A percentile compares a stretch with the other conserved stretches of the same genome.
Conservation (phyloP, 2,797 vertebrate species). For the Clarias pachynema region DNA sequence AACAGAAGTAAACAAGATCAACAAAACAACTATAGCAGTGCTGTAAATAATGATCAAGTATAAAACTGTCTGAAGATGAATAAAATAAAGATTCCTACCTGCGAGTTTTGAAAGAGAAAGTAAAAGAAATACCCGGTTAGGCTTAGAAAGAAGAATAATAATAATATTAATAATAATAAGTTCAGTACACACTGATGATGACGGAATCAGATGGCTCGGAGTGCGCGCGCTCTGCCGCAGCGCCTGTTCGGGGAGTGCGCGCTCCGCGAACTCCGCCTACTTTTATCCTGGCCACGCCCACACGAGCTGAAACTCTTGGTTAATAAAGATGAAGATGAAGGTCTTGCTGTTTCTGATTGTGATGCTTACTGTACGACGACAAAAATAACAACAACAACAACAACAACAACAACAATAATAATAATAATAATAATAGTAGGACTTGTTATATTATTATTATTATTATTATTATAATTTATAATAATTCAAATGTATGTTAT, state of each 20-base stretch:
- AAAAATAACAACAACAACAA: neutral
- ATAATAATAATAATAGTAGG: neutral
- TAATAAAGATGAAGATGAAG: neutral
- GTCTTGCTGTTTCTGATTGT: neutral
- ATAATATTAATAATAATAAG: too few relatives aligned
- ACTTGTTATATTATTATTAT: neutral
- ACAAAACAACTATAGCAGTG: neutral
- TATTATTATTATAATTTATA: neutral
- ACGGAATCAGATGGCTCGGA: neutral
- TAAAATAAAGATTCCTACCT: neutral
- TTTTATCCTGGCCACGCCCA: neutral
- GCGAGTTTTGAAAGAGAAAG: neutral
- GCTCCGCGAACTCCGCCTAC: neutral
- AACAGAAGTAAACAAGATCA: neutral
- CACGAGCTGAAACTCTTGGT: neutral
- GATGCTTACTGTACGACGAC: neutral
- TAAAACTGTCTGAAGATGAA: neutral
- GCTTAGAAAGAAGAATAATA: too few relatives aligned
- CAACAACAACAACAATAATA: neutral
- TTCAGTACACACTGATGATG: neutral
- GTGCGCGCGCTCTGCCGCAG: neutral
- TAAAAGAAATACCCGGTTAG: neutral
- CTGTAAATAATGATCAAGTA: neutral
- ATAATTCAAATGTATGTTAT: too few relatives aligned
- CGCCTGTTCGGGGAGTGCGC: neutral